Conservation (phyloP, 2,113 vertebrate genomes). For the Lepus americanus region DNA sequence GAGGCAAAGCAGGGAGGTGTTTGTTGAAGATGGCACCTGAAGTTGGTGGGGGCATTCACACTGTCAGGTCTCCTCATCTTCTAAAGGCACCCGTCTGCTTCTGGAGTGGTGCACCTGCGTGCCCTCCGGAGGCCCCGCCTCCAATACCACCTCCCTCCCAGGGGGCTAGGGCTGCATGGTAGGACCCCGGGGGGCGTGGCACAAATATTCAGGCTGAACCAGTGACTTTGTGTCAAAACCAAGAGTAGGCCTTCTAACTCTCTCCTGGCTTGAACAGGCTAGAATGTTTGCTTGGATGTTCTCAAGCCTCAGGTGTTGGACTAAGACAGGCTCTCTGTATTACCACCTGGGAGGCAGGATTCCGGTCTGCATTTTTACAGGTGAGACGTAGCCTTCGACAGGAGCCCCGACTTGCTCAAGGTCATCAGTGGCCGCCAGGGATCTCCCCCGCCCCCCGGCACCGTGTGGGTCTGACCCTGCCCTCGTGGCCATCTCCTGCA, state of each 20-base stretch:
- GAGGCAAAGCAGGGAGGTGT: background rate
- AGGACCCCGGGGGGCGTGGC: background rate
- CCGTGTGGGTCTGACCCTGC: accelerated
- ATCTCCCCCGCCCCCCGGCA: too few relatives aligned
- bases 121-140: background rate
- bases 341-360: too few relatives aligned
- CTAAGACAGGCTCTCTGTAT: background rate
- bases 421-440: background rate
- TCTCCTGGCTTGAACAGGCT: background rate
- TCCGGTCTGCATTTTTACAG: background rate
- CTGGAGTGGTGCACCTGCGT: background rate
- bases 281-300: background rate
- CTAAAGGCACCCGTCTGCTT: background rate
- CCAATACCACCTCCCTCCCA: background rate
- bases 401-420: background rate
- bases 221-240: background rate
- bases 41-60: background rate
- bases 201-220: background rate
- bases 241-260: background rate
- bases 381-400: background rate
- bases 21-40: background rate
- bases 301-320: background rate
- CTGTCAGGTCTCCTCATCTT: too few relatives aligned
- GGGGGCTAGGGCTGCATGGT: background rate
- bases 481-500: background rate